phyloP scores from a whole-genome alignment of 1,140 invertebrate species.

The Propsilocerus akamusi region DNA sequence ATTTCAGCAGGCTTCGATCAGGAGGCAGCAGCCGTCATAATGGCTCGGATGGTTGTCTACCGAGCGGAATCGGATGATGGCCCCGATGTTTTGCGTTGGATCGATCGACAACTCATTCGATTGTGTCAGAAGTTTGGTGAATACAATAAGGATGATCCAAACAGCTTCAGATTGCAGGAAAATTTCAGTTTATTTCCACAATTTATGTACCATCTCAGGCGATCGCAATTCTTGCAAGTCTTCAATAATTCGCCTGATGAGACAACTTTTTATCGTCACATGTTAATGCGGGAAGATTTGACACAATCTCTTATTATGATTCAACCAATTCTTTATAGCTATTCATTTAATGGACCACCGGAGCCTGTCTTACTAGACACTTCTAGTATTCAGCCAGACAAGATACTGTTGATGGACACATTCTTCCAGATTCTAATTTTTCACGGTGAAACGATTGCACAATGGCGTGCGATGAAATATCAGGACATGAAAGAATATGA shows the following conservation, averaged over 20 bases:
- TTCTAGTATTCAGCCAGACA: conserved; percentile 90
- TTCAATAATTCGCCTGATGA: conserved; percentile 99
- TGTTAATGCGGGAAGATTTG: conserved; percentile 92
- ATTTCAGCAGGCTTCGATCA: conserved; percentile 92
- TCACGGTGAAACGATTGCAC: conserved; percentile 97
- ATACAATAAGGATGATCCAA: conserved; percentile 93
- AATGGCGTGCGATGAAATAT: conserved; percentile 88
- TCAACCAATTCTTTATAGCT: conserved; percentile 96
- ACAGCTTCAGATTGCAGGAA: conserved; percentile 85
- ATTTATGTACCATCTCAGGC: conserved; percentile 97
- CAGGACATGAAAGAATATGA: conserved; percentile 95
- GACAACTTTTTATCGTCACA: conserved; percentile 97
- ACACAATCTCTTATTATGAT: conserved; percentile 98
- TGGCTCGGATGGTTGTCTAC: conserved; percentile 93
- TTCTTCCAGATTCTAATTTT: conserved; percentile 99
- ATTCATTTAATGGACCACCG: conserved; percentile 93
- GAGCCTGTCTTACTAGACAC: conserved; percentile 96
- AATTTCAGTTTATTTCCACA: conserved; percentile 98
- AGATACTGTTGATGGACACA: conserved; percentile 97
- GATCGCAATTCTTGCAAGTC: conserved; percentile 99
- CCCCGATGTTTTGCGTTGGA: conserved; percentile 93
- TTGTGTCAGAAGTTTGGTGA: conserved; percentile 99
- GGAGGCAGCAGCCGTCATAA: conserved; percentile 90
- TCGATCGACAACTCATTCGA: conserved; percentile 93
- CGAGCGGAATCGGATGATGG: conserved; percentile 91